These are phyloP conservation scores for Brachionichthys hirsutus DNA, from an alignment of 2,113 vertebrate species.

Conservation along the genomic window DNA sequence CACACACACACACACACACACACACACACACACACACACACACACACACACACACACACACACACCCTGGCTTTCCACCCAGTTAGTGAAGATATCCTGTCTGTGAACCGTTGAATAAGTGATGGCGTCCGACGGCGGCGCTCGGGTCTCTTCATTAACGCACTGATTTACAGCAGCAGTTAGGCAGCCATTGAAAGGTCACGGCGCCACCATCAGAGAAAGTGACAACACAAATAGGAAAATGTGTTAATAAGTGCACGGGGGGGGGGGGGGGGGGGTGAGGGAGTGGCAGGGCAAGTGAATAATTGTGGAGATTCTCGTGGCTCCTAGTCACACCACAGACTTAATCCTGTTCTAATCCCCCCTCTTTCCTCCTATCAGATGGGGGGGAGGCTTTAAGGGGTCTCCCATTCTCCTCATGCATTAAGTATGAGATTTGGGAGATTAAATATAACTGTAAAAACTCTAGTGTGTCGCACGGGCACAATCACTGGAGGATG, in stretches of 20 bases:
- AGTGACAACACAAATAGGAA: too few species aligned
- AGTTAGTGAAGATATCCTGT: too few species aligned
- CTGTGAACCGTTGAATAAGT: too few species aligned
- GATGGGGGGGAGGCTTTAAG: background rate
- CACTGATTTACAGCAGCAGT: too few species aligned
- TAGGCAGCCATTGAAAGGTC: too few species aligned
- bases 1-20: slow-evolving; percentile 4
- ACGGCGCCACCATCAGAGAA: too few species aligned
- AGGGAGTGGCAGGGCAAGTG: background rate
- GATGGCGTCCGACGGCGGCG: too few species aligned
- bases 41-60: slow-evolving; percentile 1
- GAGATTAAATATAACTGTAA: slow-evolving; percentile 73
- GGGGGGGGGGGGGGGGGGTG: too few species aligned
- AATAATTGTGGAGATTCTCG: slow-evolving; percentile 47
- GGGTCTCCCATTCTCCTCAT: slow-evolving; percentile 63
- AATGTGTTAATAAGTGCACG: too few species aligned
- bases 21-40: slow-evolving; percentile 1
- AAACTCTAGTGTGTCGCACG: slow-evolving; percentile 56
- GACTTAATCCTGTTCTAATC: slow-evolving; percentile 62
- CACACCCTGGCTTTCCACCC: background rate
- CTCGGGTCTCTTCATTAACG: too few species aligned
- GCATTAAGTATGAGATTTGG: slow-evolving; percentile 66
- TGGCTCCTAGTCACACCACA: slow-evolving; percentile 51
- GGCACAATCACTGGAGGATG: slow-evolving; percentile 18
- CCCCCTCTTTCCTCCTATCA: slow-evolving; percentile 39